Evolutionary conservation across 2,888 invertebrate species (phyloP).

Genomic region (Unio delphinus): DNA sequence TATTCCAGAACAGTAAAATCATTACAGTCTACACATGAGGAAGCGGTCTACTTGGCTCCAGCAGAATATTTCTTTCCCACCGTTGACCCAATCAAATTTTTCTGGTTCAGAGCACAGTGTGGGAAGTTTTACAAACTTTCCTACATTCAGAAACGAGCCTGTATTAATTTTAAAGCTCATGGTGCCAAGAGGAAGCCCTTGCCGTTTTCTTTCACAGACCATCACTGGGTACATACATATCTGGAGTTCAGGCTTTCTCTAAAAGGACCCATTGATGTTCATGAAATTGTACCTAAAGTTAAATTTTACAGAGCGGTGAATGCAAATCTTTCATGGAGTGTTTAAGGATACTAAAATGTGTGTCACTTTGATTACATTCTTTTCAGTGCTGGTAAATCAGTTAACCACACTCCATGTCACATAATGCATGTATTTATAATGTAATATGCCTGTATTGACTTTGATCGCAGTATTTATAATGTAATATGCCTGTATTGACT

Average conservation of each 20-base stretch:
- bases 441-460: no score
- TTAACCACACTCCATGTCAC: no score
- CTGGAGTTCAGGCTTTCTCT: constrained; percentile 46
- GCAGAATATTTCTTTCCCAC: constrained; percentile 64
- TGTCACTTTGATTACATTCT: no score
- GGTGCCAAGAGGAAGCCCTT: constrained; percentile 42
- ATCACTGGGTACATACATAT: constrained; percentile 65
- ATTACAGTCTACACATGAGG: constrained; percentile 19
- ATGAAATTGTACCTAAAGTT: constrained; percentile 33
- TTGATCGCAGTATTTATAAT: no score
- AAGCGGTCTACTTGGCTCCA: constrained; percentile 55
- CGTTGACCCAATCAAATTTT: constrained; percentile 55
- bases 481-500: no score
- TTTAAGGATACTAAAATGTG: background rate
- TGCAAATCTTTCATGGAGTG: background rate
- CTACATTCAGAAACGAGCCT: constrained; percentile 48
- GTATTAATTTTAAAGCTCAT: constrained; percentile 51
- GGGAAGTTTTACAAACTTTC: constrained; percentile 41
- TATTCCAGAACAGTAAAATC: constrained; percentile 30
- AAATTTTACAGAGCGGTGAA: constrained; percentile 18
- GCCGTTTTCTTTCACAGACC: constrained; percentile 51
- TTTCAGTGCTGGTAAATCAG: no score
- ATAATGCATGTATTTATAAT: no score
- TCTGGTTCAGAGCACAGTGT: constrained; percentile 52
- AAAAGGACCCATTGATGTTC: constrained; percentile 45